These are phyloP conservation scores for Neolamprologus tretocephalus DNA, from an alignment of 2,113 vertebrate species.

Conservation along the genomic window DNA sequence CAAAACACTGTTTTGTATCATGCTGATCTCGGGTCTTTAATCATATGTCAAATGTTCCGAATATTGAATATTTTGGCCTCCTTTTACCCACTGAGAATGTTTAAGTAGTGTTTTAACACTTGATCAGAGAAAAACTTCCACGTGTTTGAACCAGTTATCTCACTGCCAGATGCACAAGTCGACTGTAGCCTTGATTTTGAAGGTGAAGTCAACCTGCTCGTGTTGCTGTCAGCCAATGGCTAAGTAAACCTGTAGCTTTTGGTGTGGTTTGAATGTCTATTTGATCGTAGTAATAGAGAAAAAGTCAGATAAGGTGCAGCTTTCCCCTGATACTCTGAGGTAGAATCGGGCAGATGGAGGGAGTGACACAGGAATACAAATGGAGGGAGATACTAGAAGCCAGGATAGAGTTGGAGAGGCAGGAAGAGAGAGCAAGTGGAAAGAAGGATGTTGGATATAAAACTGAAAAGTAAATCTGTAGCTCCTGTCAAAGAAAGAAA, in stretches of 20 bases:
- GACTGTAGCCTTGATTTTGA: neutral
- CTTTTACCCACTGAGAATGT: neutral
- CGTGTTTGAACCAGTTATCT: neutral
- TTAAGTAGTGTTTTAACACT: neutral
- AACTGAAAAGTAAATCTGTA: neutral
- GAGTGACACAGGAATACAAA: neutral
- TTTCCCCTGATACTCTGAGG: neutral
- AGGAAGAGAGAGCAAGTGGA: neutral
- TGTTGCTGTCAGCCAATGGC: neutral
- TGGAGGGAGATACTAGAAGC: neutral
- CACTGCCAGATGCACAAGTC: neutral
- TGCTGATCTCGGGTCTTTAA: neutral
- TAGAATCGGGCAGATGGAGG: neutral
- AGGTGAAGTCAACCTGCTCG: neutral
- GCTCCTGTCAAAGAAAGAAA: neutral
- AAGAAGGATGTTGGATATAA: neutral
- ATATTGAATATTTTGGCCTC: neutral
- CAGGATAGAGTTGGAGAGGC: neutral
- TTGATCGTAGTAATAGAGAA: constrained; percentile 30
- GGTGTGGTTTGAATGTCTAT: neutral
- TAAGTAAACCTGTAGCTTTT: neutral
- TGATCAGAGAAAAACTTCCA: neutral
- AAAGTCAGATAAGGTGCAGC: constrained; percentile 24
- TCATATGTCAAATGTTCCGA: neutral
- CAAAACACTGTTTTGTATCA: neutral